Base-by-base conservation (phyloP, 2,888 invertebrate genomes). In the Drosophila picticornis region DNA sequence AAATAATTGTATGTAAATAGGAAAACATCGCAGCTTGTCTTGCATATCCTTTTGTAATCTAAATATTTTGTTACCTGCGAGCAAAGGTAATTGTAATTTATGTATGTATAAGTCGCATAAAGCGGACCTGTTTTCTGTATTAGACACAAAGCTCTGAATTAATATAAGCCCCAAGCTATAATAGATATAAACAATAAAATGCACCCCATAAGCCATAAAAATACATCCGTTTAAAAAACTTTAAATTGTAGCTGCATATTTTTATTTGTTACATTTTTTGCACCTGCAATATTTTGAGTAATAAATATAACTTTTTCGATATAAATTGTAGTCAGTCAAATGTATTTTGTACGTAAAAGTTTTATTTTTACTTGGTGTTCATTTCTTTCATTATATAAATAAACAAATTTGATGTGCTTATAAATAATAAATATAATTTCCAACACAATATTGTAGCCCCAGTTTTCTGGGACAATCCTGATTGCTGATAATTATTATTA, bases 281-380 rank as follows among this genome's bases (percentile, higher is more conserved):
- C 38, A 38, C 38, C 3, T 38, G 19, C 3, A 38, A 38, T 3
- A 38, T 38, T 38, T 19, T 7, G 19, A 19, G 38, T 7, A 19
- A 38, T 19, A 7, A 38, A 19, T 16, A 9, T 19, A 19, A 6
- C 0, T 38, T 38, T 9, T 19, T 19, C 7, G 19, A 2, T 38
- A n/a, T n/a, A 40, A 40, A 40, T n/a, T 10, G n/a, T n/a, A 40
- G 10, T 1, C 4, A n/a, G 4, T 40, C 1, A 9, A 19, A 38
- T 38, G 7, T 4, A n/a, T 4, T 4, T 40, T 2, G 0, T 0
- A 2, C 1, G 0, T 38, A 3, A 38, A 19, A 19, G 3, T 9
- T 3, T 19, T 7, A 0, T 7, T 29, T 29, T 29, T 27, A 27
- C 27, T 27, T 27, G 4, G 27, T 27, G 27, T 27, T 27, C 27